These are phyloP conservation scores for Perizoma affinitatum DNA, from an alignment of 2,888 invertebrate genomes.

Conservation along the genomic window DNA sequence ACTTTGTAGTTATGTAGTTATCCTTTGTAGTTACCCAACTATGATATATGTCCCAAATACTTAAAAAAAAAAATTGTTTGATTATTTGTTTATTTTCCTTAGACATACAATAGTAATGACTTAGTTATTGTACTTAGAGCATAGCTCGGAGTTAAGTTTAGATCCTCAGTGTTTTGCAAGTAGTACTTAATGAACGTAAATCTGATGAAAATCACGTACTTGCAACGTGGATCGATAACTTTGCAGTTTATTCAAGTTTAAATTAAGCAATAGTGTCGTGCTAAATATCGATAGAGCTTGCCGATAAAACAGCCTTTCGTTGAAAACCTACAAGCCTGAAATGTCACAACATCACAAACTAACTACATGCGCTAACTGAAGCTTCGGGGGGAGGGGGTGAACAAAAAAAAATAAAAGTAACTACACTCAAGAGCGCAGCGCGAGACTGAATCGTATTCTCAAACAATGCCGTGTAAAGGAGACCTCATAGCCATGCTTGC, in stretches of 20 bases:
- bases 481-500: neutral
- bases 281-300: conserved; percentile 17
- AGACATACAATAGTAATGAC: too few relatives aligned
- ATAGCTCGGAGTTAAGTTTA: too few relatives aligned
- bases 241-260: neutral
- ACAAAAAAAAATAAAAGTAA: conserved; percentile 67
- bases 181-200: too few relatives aligned
- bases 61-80: too few relatives aligned
- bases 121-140: too few relatives aligned
- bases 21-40: too few relatives aligned
- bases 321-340: conserved; percentile 40
- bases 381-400: conserved; percentile 46
- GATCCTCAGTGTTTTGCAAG: too few relatives aligned
- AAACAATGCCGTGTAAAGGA: neutral
- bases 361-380: conserved; percentile 66
- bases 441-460: conserved; percentile 27
- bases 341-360: conserved; percentile 45
- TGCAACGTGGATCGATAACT: too few relatives aligned
- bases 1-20: too few relatives aligned
- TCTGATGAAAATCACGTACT: too few relatives aligned
- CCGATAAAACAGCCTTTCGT: conserved; percentile 18
- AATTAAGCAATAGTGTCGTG: conserved; percentile 18
- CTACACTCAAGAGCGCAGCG: conserved; percentile 47
- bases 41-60: too few relatives aligned
- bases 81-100: too few relatives aligned